Base-by-base conservation (phyloP, 2,797 vertebrate genomes). In the Rachycentron canadum region DNA sequence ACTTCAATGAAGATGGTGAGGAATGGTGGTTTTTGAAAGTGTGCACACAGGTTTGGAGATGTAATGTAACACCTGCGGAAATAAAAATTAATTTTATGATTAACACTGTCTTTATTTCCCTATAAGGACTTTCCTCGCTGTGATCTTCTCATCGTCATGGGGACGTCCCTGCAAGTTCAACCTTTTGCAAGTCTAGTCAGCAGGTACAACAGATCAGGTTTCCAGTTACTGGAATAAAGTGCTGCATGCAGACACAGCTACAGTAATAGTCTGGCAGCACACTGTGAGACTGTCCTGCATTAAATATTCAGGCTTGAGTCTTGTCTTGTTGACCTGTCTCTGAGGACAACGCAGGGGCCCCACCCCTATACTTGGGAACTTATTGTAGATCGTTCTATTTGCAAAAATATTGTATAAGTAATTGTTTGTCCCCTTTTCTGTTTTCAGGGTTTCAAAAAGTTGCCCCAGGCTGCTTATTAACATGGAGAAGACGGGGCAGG, bases 121-220 rank as follows among this genome's bases (percentile, higher is more conserved):
- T 55, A 7, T 13, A 77, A 98, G 97, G 97, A 98, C 91, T 98
- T 98, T 83, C 95, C 92, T 45, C 93, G 91, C 4, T 96, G 95
- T 73, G 97, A 98, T 83, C 96, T 98, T 17, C 96, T 98, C 69
- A 95, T 98, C 78, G 49, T 98, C 83, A 96, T 98, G 97, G 97
- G 97, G 40, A 98, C 97, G 0, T 97, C 97, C 12, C 94, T 98
- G 67, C 96, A 98, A 82, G 97, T 98, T 57, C 97, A 98, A 53
- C 97, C 97, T 3, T 98, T 98, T 65, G 97, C 97, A 0, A 95
- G 96, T 73, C 95, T 98, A 7, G 93, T 97, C 32, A 81, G 95
- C 95, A 97, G 96, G 97, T 97, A 91, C 12, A 41, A 21, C 28
- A 47, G 23, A 23, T 73, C n/a, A 40, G 14, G 3, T 55, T 68